Conservation (phyloP, 2,888 invertebrate genomes). For the Bimastos eiseni region DNA sequence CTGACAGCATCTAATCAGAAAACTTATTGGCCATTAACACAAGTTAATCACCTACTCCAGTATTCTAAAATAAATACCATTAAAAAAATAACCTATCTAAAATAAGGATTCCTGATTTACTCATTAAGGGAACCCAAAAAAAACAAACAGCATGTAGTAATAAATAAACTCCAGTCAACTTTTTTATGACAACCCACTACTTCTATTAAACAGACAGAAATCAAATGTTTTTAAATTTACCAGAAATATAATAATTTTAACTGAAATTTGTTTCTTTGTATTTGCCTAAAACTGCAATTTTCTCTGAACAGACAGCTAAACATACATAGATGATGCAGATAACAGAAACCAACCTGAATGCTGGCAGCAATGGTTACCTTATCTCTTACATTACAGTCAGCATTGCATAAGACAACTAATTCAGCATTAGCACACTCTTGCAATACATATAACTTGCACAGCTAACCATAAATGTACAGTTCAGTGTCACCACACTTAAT, state of each 20-base stretch:
- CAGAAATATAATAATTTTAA: neutral
- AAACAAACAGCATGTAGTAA: neutral
- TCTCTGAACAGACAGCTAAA: neutral
- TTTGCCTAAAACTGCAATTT: neutral
- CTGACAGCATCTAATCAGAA: no score
- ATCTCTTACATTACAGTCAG: neutral
- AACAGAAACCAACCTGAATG: neutral
- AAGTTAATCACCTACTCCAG: neutral
- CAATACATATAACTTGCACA: neutral
- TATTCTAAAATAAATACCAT: neutral
- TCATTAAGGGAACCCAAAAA: no score
- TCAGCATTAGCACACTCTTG: neutral
- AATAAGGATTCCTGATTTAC: no score
- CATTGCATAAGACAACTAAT: neutral
- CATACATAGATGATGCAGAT: neutral
- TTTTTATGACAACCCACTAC: neutral
- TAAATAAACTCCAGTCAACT: neutral
- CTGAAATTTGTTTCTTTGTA: neutral
- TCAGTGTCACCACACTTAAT: neutral
- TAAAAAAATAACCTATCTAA: neutral
- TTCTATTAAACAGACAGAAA: neutral
- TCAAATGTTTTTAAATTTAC: slow-evolving; percentile 7
- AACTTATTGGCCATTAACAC: neutral
- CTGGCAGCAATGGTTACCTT: neutral
- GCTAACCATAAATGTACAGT: neutral